phyloP scores from a whole-genome alignment of 2,113 vertebrate genomes.

The Tetraodon nigroviridis region DNA sequence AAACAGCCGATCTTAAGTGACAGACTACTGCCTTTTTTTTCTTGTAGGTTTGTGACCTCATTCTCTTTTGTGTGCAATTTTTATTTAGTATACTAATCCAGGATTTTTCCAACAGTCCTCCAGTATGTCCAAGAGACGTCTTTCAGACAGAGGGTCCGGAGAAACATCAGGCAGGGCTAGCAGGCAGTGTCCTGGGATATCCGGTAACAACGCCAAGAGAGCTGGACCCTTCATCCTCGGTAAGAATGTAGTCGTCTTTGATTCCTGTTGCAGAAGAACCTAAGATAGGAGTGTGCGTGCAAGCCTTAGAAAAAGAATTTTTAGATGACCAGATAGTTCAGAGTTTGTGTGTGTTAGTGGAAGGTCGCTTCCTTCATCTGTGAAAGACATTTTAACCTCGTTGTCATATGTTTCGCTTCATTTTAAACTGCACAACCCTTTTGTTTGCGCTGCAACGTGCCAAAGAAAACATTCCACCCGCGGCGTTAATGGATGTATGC shows the following conservation, averaged over 20 bases:
- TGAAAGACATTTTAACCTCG: constrained; percentile 9
- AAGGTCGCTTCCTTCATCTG: constrained; percentile 23
- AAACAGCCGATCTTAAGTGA: constrained; percentile 6
- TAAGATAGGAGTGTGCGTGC: constrained; percentile 5
- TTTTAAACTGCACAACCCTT: constrained; percentile 13
- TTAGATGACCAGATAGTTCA: constrained; percentile 43
- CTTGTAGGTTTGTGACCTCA: background rate
- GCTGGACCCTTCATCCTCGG: constrained; percentile 95
- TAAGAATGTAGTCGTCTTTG: constrained; percentile 59
- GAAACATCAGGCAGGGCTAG: constrained; percentile 86
- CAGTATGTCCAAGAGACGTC: constrained; percentile 95
- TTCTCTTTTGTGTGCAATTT: constrained; percentile 12
- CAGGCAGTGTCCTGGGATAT: constrained; percentile 90
- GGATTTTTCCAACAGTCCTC: constrained; percentile 72
- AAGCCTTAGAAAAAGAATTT: constrained; percentile 63
- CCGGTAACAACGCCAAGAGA: constrained; percentile 92
- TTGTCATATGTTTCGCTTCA: background rate
- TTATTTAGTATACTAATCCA: constrained; percentile 38
- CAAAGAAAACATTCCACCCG: constrained; percentile 49
- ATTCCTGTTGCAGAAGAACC: background rate
- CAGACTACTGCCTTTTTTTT: background rate
- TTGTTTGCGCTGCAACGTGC: constrained; percentile 41
- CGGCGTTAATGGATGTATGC: constrained; percentile 49
- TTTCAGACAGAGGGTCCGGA: constrained; percentile 90
- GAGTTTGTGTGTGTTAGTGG: constrained; percentile 14